Conservation (phyloP, 2,888 invertebrate species). For the Melinaea menophilus region DNA sequence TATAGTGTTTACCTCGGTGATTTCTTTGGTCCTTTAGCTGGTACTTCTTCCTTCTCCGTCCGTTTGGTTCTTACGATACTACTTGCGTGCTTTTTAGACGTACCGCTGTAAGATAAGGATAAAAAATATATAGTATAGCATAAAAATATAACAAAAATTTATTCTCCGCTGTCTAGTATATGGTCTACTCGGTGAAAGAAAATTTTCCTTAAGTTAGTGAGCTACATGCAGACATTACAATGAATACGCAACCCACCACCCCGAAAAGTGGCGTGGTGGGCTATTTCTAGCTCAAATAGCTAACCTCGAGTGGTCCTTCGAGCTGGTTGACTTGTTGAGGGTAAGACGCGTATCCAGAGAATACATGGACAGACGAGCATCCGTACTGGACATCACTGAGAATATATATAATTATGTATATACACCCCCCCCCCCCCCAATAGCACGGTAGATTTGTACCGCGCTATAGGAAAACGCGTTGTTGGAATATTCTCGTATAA, state of each 20-base stretch:
- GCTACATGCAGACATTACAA: not conserved
- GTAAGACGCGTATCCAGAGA: conserved; percentile 50
- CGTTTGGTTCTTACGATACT: conserved; percentile 9
- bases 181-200: too few relatives aligned
- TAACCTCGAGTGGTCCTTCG: conserved; percentile 45
- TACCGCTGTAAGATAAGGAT: conserved; percentile 32
- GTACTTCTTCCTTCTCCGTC: conserved; percentile 15
- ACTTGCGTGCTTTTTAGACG: conserved; percentile 37
- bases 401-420: not conserved
- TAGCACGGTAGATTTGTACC: too few relatives aligned
- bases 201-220: too few relatives aligned
- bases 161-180: too few relatives aligned
- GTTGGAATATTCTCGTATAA: too few relatives aligned
- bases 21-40: conserved; percentile 32
- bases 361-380: conserved; percentile 60
- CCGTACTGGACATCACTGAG: conserved; percentile 30
- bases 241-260: not conserved
- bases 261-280: too few relatives aligned
- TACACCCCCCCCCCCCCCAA: too few relatives aligned
- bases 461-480: too few relatives aligned
- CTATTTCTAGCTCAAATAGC: too few relatives aligned
- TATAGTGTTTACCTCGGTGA: conserved; percentile 34
- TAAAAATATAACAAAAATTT: too few relatives aligned
- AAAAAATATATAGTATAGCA: not conserved
- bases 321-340: conserved; percentile 38